These are phyloP conservation scores for Neomorphus geoffroyi DNA, from an alignment of 2,797 vertebrate genomes.

Conservation along the genomic window DNA sequence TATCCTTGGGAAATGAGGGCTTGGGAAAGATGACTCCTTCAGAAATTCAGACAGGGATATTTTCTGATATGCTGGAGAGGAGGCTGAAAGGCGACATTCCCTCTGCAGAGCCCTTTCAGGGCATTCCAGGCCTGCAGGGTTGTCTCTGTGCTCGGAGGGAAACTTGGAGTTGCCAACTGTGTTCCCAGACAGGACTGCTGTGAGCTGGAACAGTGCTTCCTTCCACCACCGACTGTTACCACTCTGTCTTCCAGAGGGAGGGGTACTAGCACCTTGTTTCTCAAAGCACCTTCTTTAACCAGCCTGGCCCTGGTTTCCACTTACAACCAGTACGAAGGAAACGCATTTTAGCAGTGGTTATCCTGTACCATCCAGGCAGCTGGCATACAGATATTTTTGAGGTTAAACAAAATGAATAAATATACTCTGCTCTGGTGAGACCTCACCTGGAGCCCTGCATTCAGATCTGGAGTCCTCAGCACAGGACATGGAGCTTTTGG, in stretches of 20 bases:
- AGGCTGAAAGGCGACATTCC: not conserved
- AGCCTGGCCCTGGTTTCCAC: not conserved
- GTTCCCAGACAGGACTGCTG: not conserved
- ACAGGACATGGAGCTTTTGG: too few species aligned
- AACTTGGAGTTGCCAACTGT: not conserved
- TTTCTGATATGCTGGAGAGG: not conserved
- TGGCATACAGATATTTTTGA: not conserved
- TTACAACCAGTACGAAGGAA: not conserved
- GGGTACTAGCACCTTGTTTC: not conserved
- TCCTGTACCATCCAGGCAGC: not conserved
- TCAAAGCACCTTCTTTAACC: not conserved
- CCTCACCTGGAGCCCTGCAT: too few species aligned
- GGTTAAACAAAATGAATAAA: not conserved
- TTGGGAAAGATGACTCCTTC: not conserved
- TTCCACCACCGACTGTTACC: not conserved
- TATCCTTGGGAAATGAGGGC: not conserved
- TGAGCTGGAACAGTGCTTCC: not conserved
- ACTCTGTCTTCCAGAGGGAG: not conserved
- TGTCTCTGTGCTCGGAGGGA: not conserved
- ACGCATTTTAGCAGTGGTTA: rapidly evolving
- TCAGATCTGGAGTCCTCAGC: too few species aligned
- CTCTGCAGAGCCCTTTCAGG: not conserved
- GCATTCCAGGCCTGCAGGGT: conserved; percentile 13
- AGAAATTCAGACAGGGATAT: not conserved
- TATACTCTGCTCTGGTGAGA: too few species aligned